phyloP scores from a whole-genome alignment of 2,797 vertebrate genomes.

The Tauraco hartlaubi region DNA sequence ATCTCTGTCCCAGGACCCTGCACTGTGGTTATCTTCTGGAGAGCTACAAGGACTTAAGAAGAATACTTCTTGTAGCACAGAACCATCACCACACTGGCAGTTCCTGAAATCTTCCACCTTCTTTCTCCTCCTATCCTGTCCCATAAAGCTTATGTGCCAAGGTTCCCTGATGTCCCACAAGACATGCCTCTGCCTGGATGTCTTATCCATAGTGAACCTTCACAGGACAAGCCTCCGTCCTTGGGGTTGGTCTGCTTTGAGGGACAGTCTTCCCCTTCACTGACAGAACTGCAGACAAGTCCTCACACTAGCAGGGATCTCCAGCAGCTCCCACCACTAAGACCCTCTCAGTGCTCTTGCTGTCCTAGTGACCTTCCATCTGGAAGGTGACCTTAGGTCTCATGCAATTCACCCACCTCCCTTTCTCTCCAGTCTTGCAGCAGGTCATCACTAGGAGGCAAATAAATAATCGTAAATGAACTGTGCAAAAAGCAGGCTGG shows the following conservation, averaged over 20 bases:
- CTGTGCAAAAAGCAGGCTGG: background rate
- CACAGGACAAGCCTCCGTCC: background rate
- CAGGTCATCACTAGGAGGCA: background rate
- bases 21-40: background rate
- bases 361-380: background rate
- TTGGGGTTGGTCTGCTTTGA: fast-evolving
- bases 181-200: background rate
- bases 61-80: background rate
- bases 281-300: background rate
- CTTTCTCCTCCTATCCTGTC: background rate
- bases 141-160: background rate
- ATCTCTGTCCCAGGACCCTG: background rate
- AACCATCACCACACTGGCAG: background rate
- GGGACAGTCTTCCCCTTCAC: background rate
- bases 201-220: background rate
- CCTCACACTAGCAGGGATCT: background rate
- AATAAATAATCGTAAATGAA: background rate
- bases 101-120: background rate
- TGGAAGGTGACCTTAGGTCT: background rate
- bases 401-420: background rate
- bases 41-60: background rate
- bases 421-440: background rate
- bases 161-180: background rate
- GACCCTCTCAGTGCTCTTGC: background rate
- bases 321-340: background rate